A percentile compares a stretch with the other conserved stretches of the same genome.
These are phyloP conservation scores for Theropithecus gelada DNA, from an alignment of 2,113 vertebrate genomes.

Conservation along the genomic window DNA sequence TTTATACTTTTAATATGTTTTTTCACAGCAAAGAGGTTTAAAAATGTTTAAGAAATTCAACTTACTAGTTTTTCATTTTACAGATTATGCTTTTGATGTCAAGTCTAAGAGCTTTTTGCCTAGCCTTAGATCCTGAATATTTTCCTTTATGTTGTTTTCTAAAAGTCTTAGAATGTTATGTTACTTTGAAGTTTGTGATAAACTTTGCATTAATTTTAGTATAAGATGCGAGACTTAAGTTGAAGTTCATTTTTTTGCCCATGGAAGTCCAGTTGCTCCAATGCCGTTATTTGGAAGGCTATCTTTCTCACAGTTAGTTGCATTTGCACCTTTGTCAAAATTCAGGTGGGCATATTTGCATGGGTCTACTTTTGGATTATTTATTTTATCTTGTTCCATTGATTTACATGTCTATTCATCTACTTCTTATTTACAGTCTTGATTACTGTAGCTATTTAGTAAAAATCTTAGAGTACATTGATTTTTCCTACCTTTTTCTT, in stretches of 20 bases:
- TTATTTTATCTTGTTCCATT: background rate
- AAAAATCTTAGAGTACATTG: background rate
- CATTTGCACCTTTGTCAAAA: background rate
- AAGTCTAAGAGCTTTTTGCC: background rate
- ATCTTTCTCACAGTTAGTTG: background rate
- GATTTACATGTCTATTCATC: background rate
- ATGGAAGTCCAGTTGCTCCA: background rate
- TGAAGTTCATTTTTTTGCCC: background rate
- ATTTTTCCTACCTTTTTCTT: background rate
- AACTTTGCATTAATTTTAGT: background rate
- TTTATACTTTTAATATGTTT: background rate
- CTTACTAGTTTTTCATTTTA: background rate
- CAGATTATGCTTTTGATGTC: background rate
- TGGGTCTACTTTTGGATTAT: background rate
- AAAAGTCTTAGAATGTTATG: background rate
- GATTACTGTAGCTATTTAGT: background rate
- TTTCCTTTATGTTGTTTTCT: background rate
- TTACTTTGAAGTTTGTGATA: background rate
- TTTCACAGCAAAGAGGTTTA: background rate
- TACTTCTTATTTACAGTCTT: background rate
- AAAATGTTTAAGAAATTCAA: background rate
- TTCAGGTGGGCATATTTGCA: background rate
- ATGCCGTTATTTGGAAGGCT: background rate
- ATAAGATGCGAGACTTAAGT: background rate
- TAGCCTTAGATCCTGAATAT: background rate